Conservation (phyloP, 1,140 invertebrate genomes). For the Drosophila serrata region DNA sequence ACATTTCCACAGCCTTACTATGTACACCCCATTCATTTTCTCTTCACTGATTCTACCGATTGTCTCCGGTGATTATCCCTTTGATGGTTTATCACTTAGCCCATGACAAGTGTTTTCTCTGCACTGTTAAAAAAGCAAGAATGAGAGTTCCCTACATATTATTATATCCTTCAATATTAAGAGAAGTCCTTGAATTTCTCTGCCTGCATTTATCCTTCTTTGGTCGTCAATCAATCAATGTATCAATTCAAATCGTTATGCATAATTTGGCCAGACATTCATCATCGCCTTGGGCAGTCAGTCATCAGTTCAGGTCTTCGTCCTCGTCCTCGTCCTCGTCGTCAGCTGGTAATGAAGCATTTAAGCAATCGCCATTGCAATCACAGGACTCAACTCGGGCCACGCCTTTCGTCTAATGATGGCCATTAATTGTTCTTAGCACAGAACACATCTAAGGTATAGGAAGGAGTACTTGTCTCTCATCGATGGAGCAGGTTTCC, state of each 20-base stretch:
- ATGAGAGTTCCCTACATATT: no score
- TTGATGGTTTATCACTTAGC: neutral
- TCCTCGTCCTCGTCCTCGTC: no score
- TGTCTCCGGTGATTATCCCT: slow-evolving; percentile 37
- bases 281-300: slow-evolving; percentile 29
- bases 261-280: slow-evolving; percentile 44
- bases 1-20: neutral
- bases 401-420: slow-evolving; percentile 37
- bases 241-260: slow-evolving; percentile 49
- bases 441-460: neutral
- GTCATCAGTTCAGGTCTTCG: neutral
- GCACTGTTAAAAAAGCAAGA: no score
- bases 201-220: neutral
- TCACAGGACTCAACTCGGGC: slow-evolving; percentile 10
- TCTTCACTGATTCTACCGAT: slow-evolving; percentile 3
- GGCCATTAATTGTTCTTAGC: slow-evolving; percentile 56
- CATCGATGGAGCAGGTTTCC: neutral
- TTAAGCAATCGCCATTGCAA: slow-evolving; percentile 24
- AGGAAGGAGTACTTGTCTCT: no score
- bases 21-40: neutral
- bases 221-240: slow-evolving; percentile 39
- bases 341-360: slow-evolving; percentile 51
- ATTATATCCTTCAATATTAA: no score
- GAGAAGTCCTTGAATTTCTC: neutral
- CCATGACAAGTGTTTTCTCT: neutral